These are phyloP conservation scores for Gadus macrocephalus DNA, from an alignment of 2,113 vertebrate species.

Conservation along the genomic window DNA sequence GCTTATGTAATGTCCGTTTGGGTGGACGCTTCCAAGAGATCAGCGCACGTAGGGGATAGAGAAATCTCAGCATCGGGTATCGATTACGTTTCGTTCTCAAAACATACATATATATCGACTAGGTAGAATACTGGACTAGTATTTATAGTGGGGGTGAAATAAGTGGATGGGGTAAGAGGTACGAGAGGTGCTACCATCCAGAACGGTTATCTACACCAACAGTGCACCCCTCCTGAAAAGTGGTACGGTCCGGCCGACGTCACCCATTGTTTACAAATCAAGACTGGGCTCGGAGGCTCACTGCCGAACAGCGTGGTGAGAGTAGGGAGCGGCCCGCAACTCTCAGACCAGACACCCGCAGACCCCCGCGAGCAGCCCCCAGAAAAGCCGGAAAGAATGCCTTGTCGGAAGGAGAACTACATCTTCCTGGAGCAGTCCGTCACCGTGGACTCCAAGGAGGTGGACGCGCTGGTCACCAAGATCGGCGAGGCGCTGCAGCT, in stretches of 20 bases:
- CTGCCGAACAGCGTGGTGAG: conserved; percentile 60
- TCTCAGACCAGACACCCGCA: conserved; percentile 30
- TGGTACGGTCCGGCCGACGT: conserved; percentile 71
- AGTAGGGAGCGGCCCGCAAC: conserved; percentile 36
- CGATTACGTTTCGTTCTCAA: background rate
- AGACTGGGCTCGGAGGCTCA: conserved; percentile 37
- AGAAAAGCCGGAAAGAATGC: conserved; percentile 62
- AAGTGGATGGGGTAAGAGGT: too few relatives aligned
- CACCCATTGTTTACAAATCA: conserved; percentile 87
- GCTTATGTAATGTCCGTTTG: too few relatives aligned
- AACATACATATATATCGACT: background rate
- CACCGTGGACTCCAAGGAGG: conserved; percentile 77
- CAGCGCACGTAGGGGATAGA: too few relatives aligned
- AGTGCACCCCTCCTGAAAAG: background rate
- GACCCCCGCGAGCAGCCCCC: background rate
- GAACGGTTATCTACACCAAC: background rate
- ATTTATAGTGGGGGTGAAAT: too few relatives aligned
- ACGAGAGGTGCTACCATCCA: too few relatives aligned
- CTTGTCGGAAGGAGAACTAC: conserved; percentile 80
- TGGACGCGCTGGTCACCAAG: conserved; percentile 81
- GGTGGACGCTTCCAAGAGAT: too few relatives aligned
- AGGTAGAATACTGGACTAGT: background rate
- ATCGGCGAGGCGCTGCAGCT: conserved; percentile 85
- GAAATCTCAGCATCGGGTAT: background rate
- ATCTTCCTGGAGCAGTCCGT: conserved; percentile 82